These are phyloP conservation scores for Chrysolina oricalcia DNA, from an alignment of 2,888 invertebrate species.

Conservation along the genomic window DNA sequence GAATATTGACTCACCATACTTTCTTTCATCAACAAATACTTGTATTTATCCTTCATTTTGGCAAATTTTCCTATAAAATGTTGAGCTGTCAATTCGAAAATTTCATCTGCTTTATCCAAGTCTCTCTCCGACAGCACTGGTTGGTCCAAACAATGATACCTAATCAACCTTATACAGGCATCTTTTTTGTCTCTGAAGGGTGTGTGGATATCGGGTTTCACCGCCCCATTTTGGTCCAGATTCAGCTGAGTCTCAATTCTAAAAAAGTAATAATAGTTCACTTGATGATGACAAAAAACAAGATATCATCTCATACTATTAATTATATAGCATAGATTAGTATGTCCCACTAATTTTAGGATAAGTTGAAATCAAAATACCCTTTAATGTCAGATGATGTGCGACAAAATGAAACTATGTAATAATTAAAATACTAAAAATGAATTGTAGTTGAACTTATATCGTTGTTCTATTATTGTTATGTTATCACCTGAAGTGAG, in stretches of 20 bases:
- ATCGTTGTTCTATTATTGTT: too few species aligned
- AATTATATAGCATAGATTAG: too few species aligned
- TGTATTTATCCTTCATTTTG: conserved; percentile 83
- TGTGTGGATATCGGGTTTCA: conserved; percentile 82
- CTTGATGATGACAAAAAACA: neutral
- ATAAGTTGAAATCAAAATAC: neutral
- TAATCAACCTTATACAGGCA: conserved; percentile 83
- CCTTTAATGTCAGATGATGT: too few species aligned
- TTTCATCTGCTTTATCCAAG: conserved; percentile 80
- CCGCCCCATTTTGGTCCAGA: conserved; percentile 83
- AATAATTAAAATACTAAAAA: too few species aligned
- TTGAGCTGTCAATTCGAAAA: conserved; percentile 80
- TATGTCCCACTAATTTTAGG: neutral
- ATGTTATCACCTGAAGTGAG: too few species aligned
- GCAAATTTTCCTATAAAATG: conserved; percentile 82
- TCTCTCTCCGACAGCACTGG: conserved; percentile 78
- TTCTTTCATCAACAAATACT: conserved; percentile 82
- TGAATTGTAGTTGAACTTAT: too few species aligned
- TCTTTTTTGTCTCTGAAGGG: conserved; percentile 83
- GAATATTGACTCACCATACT: conserved; percentile 78
- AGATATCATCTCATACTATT: too few species aligned
- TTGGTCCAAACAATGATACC: conserved; percentile 85
- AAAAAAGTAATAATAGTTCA: conserved; percentile 43
- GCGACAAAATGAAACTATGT: too few species aligned
- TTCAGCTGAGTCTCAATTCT: conserved; percentile 85